These are phyloP conservation scores for Drepanosiphum platanoidis DNA, from an alignment of 2,888 invertebrate genomes.

Conservation along the genomic window DNA sequence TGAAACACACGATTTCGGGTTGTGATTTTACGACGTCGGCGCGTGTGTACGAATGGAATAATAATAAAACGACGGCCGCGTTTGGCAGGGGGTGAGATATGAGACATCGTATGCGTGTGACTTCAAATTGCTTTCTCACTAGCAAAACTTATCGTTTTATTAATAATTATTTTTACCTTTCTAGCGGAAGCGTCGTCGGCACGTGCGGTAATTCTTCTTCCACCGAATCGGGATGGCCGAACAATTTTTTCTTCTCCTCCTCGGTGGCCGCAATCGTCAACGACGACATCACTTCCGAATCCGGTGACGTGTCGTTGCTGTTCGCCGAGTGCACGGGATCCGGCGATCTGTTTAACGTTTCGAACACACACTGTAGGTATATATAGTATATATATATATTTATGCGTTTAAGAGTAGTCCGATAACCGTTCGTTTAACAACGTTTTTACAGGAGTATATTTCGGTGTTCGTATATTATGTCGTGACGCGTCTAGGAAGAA, in stretches of 20 bases:
- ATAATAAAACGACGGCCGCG: too few species aligned
- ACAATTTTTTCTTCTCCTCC: conserved; percentile 79
- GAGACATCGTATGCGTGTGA: too few species aligned
- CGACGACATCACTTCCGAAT: conserved; percentile 64
- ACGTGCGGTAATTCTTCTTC: conserved; percentile 86
- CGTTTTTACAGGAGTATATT: neutral
- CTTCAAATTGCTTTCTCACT: too few species aligned
- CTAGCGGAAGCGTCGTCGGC: conserved; percentile 88
- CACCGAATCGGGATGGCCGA: conserved; percentile 83
- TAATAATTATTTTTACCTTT: conserved; percentile 74
- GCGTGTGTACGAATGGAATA: too few species aligned
- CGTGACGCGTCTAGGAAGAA: neutral
- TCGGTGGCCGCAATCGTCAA: conserved; percentile 70
- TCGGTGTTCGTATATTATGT: neutral
- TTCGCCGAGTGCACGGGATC: conserved; percentile 25
- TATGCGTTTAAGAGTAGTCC: neutral
- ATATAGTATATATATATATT: too few species aligned
- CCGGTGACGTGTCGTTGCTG: conserved; percentile 64
- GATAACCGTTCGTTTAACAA: neutral
- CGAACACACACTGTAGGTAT: too few species aligned
- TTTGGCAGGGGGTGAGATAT: too few species aligned
- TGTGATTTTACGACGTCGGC: too few species aligned
- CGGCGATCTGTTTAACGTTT: conserved; percentile 9
- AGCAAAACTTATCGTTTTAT: too few species aligned
- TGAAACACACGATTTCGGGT: too few species aligned